Conservation (phyloP, 53 echinoderm and acorn worm genomes). For the Hippasteria phrygiana region DNA sequence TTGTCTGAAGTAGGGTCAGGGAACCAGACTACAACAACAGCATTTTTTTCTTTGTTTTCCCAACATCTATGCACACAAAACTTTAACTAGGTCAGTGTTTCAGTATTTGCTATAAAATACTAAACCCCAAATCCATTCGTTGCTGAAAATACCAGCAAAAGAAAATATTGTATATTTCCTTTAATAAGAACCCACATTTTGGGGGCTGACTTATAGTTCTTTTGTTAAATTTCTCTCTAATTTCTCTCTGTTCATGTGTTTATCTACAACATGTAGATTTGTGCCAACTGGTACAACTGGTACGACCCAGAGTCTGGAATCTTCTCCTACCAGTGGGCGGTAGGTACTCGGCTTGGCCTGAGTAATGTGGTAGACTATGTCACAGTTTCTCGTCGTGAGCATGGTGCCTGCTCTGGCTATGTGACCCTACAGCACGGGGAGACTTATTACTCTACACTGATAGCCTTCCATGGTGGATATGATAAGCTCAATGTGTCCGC, state of each 20-base stretch:
- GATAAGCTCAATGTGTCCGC: slow-evolving; percentile 66
- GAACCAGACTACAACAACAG: too few relatives aligned
- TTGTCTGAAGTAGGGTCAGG: too few relatives aligned
- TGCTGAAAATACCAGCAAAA: too few relatives aligned
- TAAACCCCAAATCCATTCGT: too few relatives aligned
- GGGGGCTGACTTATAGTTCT: too few relatives aligned
- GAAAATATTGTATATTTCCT: too few relatives aligned
- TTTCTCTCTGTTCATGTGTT: background rate
- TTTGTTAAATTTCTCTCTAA: background rate
- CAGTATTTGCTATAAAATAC: too few relatives aligned
- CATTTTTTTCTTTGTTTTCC: too few relatives aligned
- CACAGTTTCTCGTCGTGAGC: slow-evolving; percentile 36
- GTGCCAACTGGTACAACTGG: slow-evolving; percentile 73
- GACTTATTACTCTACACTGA: slow-evolving; percentile 55
- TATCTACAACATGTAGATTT: slow-evolving; percentile 25
- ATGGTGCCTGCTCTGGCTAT: slow-evolving; percentile 6
- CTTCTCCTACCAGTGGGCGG: slow-evolving; percentile 49
- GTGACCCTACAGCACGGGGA: slow-evolving; percentile 64
- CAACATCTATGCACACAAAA: too few relatives aligned
- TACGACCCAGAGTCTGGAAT: slow-evolving; percentile 69
- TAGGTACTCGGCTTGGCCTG: slow-evolving; percentile 52
- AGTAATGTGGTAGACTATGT: slow-evolving; percentile 34
- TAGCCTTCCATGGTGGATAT: slow-evolving; percentile 72
- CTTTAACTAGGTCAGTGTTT: too few relatives aligned
- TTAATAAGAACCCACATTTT: too few relatives aligned